Percentiles rank a stretch among this genome's conserved stretches.
These are phyloP conservation scores for western clawed frog (Xenopus tropicalis) DNA, from an alignment of 2,113 vertebrate genomes.

Conservation along the genomic window UCB_Xtro_10.0 CM004448.2:6732501-6733000, in stretches of 20 bases:
- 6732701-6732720: background rate
- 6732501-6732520: too few species aligned
- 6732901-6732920: background rate
- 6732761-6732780: background rate
- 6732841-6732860: conserved; percentile 33
- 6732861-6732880: conserved; percentile 1
- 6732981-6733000: background rate
- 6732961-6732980: background rate
- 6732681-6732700: background rate
- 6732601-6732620: background rate
- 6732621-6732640: conserved; percentile 11
- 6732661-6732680: background rate
- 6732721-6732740: conserved; percentile 1
- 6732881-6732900: conserved; percentile 21
- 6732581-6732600: background rate
- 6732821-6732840: conserved; percentile 28
- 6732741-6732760: background rate
- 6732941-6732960: conserved; percentile 1
- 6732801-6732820: conserved; percentile 25
- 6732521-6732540: too few species aligned
- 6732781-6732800: background rate
- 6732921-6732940: conserved; percentile 6
- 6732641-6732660: conserved; percentile 24
- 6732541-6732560: too few species aligned
- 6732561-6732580: too few species aligned